A percentile compares a stretch with the other conserved stretches of the same genome.
These are phyloP conservation scores for Datnioides undecimradiatus DNA, from an alignment of 2,113 vertebrate species.

Conservation along the genomic window DNA sequence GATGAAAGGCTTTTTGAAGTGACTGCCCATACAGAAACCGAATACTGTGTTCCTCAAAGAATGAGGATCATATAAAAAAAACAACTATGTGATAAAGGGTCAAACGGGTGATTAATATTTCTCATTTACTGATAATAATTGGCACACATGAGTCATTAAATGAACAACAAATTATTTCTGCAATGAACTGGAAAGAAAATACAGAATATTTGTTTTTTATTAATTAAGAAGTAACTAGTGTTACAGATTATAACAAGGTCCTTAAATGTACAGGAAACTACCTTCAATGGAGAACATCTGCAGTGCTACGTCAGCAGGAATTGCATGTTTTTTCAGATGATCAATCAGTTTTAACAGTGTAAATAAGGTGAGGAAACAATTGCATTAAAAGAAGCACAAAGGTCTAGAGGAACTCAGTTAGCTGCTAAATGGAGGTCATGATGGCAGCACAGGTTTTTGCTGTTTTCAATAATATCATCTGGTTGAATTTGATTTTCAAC, in stretches of 20 bases:
- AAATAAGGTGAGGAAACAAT: not conserved
- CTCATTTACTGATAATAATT: not conserved
- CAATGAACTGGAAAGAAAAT: not conserved
- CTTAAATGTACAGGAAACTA: not conserved
- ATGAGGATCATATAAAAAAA: not conserved
- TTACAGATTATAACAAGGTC: not conserved
- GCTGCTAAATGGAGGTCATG: not conserved
- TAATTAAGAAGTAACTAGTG: not conserved
- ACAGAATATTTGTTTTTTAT: not conserved
- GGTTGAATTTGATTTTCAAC: not conserved
- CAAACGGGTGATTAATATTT: not conserved
- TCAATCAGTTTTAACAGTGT: not conserved
- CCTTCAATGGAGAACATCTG: not conserved
- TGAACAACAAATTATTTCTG: not conserved
- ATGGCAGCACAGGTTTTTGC: not conserved
- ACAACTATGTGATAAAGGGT: not conserved
- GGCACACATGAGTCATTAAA: not conserved
- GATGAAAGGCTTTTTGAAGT: slow-evolving; percentile 16
- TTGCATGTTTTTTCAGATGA: not conserved
- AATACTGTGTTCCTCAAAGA: not conserved
- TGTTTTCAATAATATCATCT: not conserved
- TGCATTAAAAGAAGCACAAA: not conserved
- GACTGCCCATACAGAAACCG: not conserved
- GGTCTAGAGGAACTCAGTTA: not conserved
- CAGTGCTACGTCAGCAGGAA: not conserved